Percentiles rank a stretch among this genome's conserved stretches.
phyloP scores from a whole-genome alignment of 2,888 invertebrate species.

The Furcula furcula region DNA sequence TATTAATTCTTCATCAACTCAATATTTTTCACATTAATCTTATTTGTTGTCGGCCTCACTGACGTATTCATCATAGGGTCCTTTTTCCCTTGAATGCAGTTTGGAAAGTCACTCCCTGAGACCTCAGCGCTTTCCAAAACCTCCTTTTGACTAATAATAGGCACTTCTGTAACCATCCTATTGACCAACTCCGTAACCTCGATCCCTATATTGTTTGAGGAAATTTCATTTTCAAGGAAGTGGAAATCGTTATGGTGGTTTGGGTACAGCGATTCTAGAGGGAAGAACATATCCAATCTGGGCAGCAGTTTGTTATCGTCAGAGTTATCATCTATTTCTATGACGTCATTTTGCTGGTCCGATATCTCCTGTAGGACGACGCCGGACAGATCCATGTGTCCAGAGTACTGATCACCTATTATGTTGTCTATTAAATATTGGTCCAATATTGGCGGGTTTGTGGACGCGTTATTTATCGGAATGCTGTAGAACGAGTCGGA shows the following conservation, averaged over 20 bases:
- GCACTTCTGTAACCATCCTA: slow-evolving; percentile 62
- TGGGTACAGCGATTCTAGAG: slow-evolving; percentile 64
- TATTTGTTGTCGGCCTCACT: slow-evolving; percentile 63
- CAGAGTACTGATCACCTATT: slow-evolving; percentile 65
- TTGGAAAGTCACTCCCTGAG: slow-evolving; percentile 48
- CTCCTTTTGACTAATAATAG: slow-evolving; percentile 60
- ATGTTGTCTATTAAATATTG: slow-evolving; percentile 71
- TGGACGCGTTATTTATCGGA: slow-evolving; percentile 46
- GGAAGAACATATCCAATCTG: slow-evolving; percentile 69
- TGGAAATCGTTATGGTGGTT: slow-evolving; percentile 71
- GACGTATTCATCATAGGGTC: slow-evolving; percentile 77
- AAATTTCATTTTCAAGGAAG: slow-evolving; percentile 66
- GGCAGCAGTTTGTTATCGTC: slow-evolving; percentile 70
- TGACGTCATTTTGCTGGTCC: slow-evolving; percentile 66
- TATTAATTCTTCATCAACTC: slow-evolving; percentile 72
- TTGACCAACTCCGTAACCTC: slow-evolving; percentile 55
- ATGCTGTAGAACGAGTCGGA: slow-evolving; percentile 67
- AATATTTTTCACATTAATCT: slow-evolving; percentile 76
- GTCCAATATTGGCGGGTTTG: slow-evolving; percentile 62
- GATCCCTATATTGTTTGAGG: slow-evolving; percentile 40
- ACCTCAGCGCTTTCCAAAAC: slow-evolving; percentile 43
- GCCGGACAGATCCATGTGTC: slow-evolving; percentile 60
- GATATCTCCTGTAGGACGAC: slow-evolving; percentile 57
- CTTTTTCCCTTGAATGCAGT: slow-evolving; percentile 65
- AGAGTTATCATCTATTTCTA: slow-evolving; percentile 75